Evolutionary conservation across 2,888 invertebrate species (phyloP).

Genomic region (Heliconius sara): DNA sequence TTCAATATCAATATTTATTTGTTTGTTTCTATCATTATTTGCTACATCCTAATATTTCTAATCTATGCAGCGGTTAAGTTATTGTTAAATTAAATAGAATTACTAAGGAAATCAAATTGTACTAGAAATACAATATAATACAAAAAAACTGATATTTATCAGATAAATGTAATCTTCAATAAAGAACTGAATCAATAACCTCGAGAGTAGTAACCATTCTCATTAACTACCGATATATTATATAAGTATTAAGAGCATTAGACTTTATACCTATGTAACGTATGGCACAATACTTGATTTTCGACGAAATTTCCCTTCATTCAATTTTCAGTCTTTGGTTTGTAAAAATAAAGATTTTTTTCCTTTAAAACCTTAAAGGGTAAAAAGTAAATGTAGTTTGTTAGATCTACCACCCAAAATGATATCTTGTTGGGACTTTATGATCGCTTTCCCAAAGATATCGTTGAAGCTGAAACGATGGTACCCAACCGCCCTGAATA

Average conservation of each 20-base stretch:
- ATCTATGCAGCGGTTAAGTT: too few relatives aligned
- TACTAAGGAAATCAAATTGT: too few relatives aligned
- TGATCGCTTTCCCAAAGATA: slow-evolving; percentile 43
- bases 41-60: too few relatives aligned
- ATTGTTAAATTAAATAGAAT: too few relatives aligned
- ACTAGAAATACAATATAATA: background rate
- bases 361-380: background rate
- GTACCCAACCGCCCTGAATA: slow-evolving; percentile 40
- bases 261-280: slow-evolving; percentile 1
- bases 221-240: background rate
- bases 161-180: background rate
- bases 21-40: too few relatives aligned
- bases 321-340: background rate
- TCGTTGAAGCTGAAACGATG: slow-evolving; percentile 37
- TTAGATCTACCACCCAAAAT: slow-evolving; percentile 42
- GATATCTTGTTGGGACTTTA: slow-evolving; percentile 46
- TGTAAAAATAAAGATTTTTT: background rate
- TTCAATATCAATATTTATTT: too few relatives aligned
- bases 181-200: background rate
- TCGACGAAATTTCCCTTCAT: background rate
- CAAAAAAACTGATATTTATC: background rate
- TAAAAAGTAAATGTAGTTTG: slow-evolving; percentile 40
- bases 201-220: background rate
- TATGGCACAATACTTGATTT: slow-evolving; percentile 19
- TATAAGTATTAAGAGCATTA: background rate